Percentiles rank a stretch among this genome's conserved stretches.
phyloP scores from a whole-genome alignment of 2,888 invertebrate genomes.

The Eristalis arbustorum region DNA sequence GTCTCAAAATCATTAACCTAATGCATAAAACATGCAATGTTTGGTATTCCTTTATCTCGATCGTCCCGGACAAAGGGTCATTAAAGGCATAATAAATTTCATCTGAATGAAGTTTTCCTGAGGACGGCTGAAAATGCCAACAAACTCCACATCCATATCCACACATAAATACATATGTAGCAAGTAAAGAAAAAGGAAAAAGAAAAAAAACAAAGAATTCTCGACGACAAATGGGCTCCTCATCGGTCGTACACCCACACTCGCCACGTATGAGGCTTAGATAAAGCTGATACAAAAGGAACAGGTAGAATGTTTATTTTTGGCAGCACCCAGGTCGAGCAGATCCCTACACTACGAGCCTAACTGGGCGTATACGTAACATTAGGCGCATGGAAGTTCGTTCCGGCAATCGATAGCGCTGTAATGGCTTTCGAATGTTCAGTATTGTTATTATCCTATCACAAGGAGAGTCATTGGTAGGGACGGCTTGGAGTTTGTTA shows the following conservation, averaged over 20 bases:
- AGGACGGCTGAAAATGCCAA: not conserved
- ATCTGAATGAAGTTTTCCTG: constrained; percentile 34
- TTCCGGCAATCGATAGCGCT: constrained; percentile 64
- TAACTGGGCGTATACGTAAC: constrained; percentile 59
- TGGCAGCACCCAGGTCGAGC: constrained; percentile 56
- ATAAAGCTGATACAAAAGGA: constrained; percentile 52
- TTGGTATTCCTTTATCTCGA: constrained; percentile 38
- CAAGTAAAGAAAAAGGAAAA: not conserved
- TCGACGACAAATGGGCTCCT: constrained; percentile 46
- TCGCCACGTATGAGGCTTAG: constrained; percentile 21
- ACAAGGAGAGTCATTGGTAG: constrained; percentile 8
- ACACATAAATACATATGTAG: too few species aligned
- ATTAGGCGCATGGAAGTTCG: constrained; percentile 31
- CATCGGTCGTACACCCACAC: constrained; percentile 44
- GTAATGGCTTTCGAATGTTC: constrained; percentile 61
- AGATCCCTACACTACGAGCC: constrained; percentile 34
- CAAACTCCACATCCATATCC: not conserved
- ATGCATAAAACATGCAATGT: constrained; percentile 55
- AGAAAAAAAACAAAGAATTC: not conserved
- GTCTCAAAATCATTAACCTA: constrained; percentile 50
- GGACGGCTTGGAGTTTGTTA: constrained; percentile 20
- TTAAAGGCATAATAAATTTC: constrained; percentile 62
- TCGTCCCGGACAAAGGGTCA: constrained; percentile 35
- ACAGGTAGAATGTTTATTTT: constrained; percentile 64
- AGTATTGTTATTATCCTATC: constrained; percentile 57